These are phyloP conservation scores for Mamestra configurata DNA, from an alignment of 1,140 invertebrate genomes.

Conservation along the genomic window DNA sequence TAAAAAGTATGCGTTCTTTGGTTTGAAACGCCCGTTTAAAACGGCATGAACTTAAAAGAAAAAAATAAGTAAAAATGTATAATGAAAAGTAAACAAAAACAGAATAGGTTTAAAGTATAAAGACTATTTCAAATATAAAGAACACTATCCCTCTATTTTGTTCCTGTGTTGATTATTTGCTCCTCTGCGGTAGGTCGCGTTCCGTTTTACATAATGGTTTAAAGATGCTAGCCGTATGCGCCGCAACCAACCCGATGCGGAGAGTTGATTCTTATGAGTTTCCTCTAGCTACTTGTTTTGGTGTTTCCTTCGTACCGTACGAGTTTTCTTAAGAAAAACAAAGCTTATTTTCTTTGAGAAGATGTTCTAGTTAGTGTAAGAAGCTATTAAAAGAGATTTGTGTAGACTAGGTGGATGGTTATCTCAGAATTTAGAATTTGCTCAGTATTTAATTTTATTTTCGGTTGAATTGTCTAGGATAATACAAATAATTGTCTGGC, in stretches of 20 bases:
- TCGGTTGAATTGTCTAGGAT: no score
- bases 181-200: background rate
- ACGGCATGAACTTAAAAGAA: no score
- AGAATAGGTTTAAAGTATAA: no score
- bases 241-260: slow-evolving; percentile 1
- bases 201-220: slow-evolving; percentile 29
- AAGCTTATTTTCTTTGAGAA: background rate
- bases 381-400: background rate
- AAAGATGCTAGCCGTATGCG: slow-evolving; percentile 17
- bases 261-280: slow-evolving; percentile 21
- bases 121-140: no score
- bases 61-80: no score
- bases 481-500: no score
- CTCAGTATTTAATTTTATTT: no score
- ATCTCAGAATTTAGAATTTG: no score
- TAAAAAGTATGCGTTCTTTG: no score
- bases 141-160: background rate
- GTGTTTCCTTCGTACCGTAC: background rate
- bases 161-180: slow-evolving; percentile 15
- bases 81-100: no score
- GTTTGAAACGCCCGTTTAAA: no score
- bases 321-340: slow-evolving; percentile 17
- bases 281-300: background rate
- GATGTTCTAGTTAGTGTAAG: background rate
- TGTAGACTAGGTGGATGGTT: no score